These are phyloP conservation scores for Cartodere bifasciata DNA, from an alignment of 2,888 invertebrate genomes.

Conservation along the genomic window DNA sequence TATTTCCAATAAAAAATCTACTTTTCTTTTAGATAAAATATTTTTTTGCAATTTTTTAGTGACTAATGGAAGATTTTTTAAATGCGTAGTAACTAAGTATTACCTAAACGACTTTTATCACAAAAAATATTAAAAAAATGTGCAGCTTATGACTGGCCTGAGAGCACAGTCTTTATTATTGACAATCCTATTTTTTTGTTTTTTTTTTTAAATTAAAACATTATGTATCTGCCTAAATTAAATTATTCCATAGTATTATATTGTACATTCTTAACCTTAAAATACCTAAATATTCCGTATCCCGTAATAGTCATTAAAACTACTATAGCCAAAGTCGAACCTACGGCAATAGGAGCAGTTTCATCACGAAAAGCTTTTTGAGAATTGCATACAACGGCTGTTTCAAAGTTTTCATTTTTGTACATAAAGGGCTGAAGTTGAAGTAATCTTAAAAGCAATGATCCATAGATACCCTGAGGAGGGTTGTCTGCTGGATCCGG, in stretches of 20 bases:
- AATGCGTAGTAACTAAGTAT: too few relatives aligned
- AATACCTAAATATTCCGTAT: conserved; percentile 74
- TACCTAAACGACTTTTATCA: too few relatives aligned
- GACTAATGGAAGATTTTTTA: too few relatives aligned
- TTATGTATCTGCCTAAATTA: too few relatives aligned
- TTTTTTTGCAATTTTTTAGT: too few relatives aligned
- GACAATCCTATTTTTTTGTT: conserved; percentile 2
- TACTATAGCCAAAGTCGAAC: conserved; percentile 70
- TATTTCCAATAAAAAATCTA: too few relatives aligned
- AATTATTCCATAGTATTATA: conserved; percentile 83
- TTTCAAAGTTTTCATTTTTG: conserved; percentile 59
- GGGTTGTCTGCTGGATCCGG: conserved; percentile 31
- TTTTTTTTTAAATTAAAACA: conserved; percentile 4
- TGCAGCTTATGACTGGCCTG: conserved; percentile 12
- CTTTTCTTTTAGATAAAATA: too few relatives aligned
- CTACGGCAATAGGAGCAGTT: conserved; percentile 72
- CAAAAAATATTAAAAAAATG: conserved; percentile 5
- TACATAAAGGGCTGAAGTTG: conserved; percentile 79
- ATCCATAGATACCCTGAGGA: conserved; percentile 28
- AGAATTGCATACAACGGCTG: conserved; percentile 53
- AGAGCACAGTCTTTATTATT: conserved; percentile 3
- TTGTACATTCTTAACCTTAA: conserved; percentile 81
- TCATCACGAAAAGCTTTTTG: conserved; percentile 55
- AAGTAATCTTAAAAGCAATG: conserved; percentile 26
- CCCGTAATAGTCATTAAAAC: conserved; percentile 71